A percentile compares a stretch with the other conserved stretches of the same genome.
Evolutionary conservation across 1,140 invertebrate genomes (phyloP).

Genomic region (Ctenoplectra terminalis): DNA sequence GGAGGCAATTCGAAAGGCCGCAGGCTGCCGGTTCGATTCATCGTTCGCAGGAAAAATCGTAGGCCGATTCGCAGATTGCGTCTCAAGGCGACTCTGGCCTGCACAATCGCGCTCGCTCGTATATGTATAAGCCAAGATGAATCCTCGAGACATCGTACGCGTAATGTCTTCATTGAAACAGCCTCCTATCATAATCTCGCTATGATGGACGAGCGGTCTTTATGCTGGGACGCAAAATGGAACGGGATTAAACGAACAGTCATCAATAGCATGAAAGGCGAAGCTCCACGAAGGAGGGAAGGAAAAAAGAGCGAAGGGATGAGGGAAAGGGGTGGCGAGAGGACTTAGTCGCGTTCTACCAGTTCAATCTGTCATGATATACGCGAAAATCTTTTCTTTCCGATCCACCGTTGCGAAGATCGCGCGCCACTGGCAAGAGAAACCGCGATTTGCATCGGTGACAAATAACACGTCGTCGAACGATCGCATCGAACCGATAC

Average conservation of each 20-base stretch:
- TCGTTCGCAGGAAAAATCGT: slow-evolving; percentile 9
- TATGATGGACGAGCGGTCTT: slow-evolving; percentile 79
- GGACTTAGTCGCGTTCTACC: slow-evolving; percentile 46
- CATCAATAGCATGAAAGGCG: slow-evolving; percentile 70
- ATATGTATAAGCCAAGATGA: slow-evolving; percentile 59
- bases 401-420: slow-evolving; percentile 10
- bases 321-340: slow-evolving; percentile 24
- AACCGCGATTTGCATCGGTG: slow-evolving; percentile 33
- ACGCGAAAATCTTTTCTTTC: slow-evolving; percentile 38
- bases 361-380: slow-evolving; percentile 51
- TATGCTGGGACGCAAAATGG: slow-evolving; percentile 73
- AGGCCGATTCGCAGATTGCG: slow-evolving; percentile 40
- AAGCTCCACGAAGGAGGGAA: neutral
- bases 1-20: neutral
- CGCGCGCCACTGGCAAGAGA: slow-evolving; percentile 39
- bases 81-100: slow-evolving; percentile 31
- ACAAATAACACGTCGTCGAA: slow-evolving; percentile 49
- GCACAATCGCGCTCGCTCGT: slow-evolving; percentile 22
- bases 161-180: slow-evolving; percentile 79
- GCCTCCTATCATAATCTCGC: slow-evolving; percentile 78
- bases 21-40: slow-evolving; percentile 37
- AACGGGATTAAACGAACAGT: slow-evolving; percentile 74
- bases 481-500: neutral
- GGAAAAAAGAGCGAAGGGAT: neutral
- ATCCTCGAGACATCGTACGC: slow-evolving; percentile 75